Base-by-base conservation (phyloP, 2,888 invertebrate genomes). In the Brenthis hecate region DNA sequence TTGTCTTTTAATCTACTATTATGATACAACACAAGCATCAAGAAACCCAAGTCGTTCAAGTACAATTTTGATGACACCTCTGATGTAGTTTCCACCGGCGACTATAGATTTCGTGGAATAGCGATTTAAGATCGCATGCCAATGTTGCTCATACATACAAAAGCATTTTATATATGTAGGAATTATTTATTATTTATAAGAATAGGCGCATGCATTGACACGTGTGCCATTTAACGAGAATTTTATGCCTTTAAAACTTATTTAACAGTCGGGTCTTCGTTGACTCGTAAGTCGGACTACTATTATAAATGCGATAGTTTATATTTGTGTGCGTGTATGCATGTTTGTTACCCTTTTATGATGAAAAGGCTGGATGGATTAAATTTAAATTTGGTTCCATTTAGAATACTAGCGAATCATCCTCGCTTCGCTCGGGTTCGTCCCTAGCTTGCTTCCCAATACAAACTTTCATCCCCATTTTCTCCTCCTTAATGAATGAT, bases 181-280 rank as follows among this genome's bases (percentile, higher is more conserved):
- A 60, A 48, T 60, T 60, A 60, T 60, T 60, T 60, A 75, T 74
- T 71, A 74, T 71, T 74, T 74, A 76, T 75, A 70, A 66, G 74
- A 74, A 75, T 74, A 74, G 72, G 58, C 66, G 69, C 63, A 67
- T 58, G 66, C 60, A 62, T 65, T 48, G 62, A 65, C 56, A 66
- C 65, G 66, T 60, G 57, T 51, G 57, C 8, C 48, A 28, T 48
- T 60, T 60, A 48, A 60, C 48, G 28, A 48, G 14, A 23, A 48
- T 60, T 50, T 60, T 50, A 50, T 50, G 28, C 13, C 5, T 60
- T 60, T 32, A 16, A 50, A 32, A 50, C n/a, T n/a, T 28, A 50
- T 11, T 60, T n/a, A n/a, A 50, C 13, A 48, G 48, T 48, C 23
- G n/a, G 50, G 16, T 50, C 23, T 28, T 14, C 28, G 28, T 32